Conservation (phyloP, 2,888 invertebrate species). For the Ganaspis brasiliensis region DNA sequence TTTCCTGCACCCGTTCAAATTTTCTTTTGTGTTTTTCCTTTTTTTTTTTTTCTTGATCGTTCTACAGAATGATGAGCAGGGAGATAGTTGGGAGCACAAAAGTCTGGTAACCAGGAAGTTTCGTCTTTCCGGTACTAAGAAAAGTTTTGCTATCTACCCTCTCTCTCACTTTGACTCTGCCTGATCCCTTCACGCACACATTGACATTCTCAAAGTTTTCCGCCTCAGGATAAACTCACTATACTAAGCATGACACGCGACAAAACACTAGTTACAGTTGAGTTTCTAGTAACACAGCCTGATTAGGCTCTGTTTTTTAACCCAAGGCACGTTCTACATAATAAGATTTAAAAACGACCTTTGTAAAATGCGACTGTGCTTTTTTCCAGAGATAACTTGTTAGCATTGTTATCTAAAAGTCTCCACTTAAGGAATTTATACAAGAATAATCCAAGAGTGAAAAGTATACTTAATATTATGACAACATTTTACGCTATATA, state of each 20-base stretch:
- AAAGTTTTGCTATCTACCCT: slow-evolving; percentile 52
- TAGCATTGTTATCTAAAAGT: not conserved
- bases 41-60: slow-evolving; percentile 16
- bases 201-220: slow-evolving; percentile 56
- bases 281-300: not conserved
- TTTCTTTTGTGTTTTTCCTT: slow-evolving; percentile 16
- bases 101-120: slow-evolving; percentile 60
- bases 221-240: slow-evolving; percentile 54
- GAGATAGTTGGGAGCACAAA: slow-evolving; percentile 11
- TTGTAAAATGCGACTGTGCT: not conserved
- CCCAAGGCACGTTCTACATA: slow-evolving; percentile 14
- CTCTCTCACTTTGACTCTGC: slow-evolving; percentile 35
- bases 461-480: no score
- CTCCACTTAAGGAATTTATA: no score
- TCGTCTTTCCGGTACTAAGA: slow-evolving; percentile 54
- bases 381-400: not conserved
- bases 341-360: not conserved
- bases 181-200: slow-evolving; percentile 49
- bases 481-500: no score
- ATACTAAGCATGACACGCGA: slow-evolving; percentile 58
- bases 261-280: slow-evolving; percentile 49
- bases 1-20: slow-evolving; percentile 14
- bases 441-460: no score
- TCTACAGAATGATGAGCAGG: slow-evolving; percentile 28
- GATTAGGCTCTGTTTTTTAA: slow-evolving; percentile 18